Evolutionary conservation across 2,113 vertebrate genomes (phyloP).

Genomic region (Chlamydotis undulata): DNA sequence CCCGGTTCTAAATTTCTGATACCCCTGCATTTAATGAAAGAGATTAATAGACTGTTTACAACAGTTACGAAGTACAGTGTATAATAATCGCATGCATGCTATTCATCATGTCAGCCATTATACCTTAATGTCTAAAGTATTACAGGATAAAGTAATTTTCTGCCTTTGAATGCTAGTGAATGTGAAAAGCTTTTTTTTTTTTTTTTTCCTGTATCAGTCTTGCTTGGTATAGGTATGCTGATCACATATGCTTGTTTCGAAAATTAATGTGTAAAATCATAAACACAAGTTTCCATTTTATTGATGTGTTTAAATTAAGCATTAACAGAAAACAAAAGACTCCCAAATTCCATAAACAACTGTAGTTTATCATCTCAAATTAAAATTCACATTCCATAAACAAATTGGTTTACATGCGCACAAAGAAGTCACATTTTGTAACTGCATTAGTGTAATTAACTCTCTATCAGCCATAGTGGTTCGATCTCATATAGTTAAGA

Average conservation of each 20-base stretch:
- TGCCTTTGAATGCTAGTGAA: background rate
- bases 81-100: background rate
- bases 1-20: background rate
- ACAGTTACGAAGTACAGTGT: background rate
- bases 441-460: background rate
- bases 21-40: background rate
- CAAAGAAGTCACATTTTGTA: background rate
- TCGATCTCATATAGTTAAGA: background rate
- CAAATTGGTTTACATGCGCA: background rate
- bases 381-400: background rate
- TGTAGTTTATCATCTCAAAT: background rate
- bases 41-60: conserved; percentile 5
- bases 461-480: background rate
- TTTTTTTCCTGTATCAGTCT: background rate
- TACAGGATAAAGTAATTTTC: conserved; percentile 7
- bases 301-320: background rate
- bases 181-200: background rate
- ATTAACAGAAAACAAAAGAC: conserved; percentile 11
- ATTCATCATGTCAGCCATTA: conserved; percentile 1
- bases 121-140: background rate
- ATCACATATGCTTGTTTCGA: background rate
- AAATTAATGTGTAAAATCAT: background rate
- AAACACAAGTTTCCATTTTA: background rate
- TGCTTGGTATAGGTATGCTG: background rate
- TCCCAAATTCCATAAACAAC: background rate